Percentiles rank a stretch among this genome's conserved stretches.
phyloP scores from a whole-genome alignment of 2,113 vertebrate genomes.

The Ophiodon elongatus region DNA sequence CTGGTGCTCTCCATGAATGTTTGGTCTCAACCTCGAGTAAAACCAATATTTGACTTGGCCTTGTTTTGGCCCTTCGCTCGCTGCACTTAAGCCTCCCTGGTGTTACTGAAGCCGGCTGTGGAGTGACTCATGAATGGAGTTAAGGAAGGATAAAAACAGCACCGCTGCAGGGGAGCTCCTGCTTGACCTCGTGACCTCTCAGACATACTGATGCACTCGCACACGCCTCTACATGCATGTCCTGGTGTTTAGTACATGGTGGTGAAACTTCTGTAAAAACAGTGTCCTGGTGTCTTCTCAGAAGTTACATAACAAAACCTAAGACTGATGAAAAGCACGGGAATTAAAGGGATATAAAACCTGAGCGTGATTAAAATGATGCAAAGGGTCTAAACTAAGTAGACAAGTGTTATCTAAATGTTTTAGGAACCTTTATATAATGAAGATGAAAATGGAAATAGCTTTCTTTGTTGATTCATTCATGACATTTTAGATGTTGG shows the following conservation, averaged over 20 bases:
- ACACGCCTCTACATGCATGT: not conserved
- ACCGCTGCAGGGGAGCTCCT: constrained; percentile 1
- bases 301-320: constrained; percentile 25
- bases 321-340: not conserved
- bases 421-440: not conserved
- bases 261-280: not conserved
- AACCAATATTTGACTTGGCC: constrained; percentile 51
- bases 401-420: not conserved
- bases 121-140: constrained; percentile 33
- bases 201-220: not conserved
- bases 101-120: constrained; percentile 21
- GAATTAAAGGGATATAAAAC: not conserved
- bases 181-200: constrained; percentile 13
- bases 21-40: constrained; percentile 33
- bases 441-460: too few relatives aligned
- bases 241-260: not conserved
- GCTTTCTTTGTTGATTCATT: not conserved
- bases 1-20: constrained; percentile 11
- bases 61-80: constrained; percentile 1
- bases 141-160: not conserved
- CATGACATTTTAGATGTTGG: not conserved
- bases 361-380: not conserved
- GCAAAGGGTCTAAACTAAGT: not conserved
- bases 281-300: not conserved
- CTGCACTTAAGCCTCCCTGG: constrained; percentile 15